Evolutionary conservation across 2,888 invertebrate genomes (phyloP).

Genomic region (Patella depressa): DNA sequence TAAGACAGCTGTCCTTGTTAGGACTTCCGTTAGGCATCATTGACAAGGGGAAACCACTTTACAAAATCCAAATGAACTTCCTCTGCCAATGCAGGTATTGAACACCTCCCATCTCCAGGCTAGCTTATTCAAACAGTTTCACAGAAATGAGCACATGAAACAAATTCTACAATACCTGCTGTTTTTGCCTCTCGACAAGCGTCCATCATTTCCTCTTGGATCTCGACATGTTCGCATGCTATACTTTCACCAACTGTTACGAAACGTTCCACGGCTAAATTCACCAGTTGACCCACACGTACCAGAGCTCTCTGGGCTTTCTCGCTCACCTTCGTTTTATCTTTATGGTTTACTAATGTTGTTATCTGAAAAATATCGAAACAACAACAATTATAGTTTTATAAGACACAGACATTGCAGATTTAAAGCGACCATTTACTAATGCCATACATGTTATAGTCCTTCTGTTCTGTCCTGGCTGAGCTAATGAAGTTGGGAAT

Average conservation of each 20-base stretch:
- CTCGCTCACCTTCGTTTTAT: slow-evolving; percentile 75
- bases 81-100: too few species aligned
- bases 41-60: too few species aligned
- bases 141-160: not conserved
- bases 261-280: slow-evolving; percentile 96
- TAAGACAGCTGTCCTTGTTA: too few species aligned
- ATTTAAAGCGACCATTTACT: not conserved
- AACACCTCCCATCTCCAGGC: too few species aligned
- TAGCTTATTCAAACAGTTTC: too few species aligned
- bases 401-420: not conserved
- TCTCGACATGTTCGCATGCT: slow-evolving; percentile 97
- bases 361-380: slow-evolving; percentile 80
- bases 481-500: too few species aligned
- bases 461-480: too few species aligned
- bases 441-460: not conserved
- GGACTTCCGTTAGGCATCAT: too few species aligned
- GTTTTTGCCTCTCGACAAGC: slow-evolving; percentile 96
- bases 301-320: slow-evolving; percentile 82
- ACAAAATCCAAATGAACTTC: too few species aligned
- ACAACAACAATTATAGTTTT: not conserved
- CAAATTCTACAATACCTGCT: slow-evolving; percentile 80
- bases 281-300: slow-evolving; percentile 95
- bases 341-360: slow-evolving; percentile 87
- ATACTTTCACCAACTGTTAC: slow-evolving; percentile 98
- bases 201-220: slow-evolving; percentile 97